Conservation (phyloP, 2,797 vertebrate species). For the Phataginus tricuspis region DNA sequence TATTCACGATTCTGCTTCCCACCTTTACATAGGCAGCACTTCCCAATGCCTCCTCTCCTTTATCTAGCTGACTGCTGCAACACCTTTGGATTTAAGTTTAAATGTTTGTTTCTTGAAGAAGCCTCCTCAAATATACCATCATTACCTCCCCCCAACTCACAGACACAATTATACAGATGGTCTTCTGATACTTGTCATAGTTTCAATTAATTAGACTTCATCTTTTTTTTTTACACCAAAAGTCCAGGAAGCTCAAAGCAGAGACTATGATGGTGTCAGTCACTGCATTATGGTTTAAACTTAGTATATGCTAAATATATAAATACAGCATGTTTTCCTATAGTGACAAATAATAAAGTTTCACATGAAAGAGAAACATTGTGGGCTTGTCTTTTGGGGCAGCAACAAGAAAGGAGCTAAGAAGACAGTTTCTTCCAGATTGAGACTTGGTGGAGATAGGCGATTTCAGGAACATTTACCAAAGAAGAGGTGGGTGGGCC, state of each 20-base stretch:
- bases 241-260: background rate
- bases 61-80: background rate
- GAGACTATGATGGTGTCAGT: background rate
- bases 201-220: constrained; percentile 12
- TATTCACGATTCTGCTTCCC: background rate
- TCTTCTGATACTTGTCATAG: background rate
- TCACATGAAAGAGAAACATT: background rate
- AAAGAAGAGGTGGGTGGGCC: background rate
- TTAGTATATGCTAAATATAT: background rate
- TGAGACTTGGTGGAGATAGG: background rate
- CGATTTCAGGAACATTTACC: background rate
- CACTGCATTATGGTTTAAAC: background rate
- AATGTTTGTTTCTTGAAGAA: background rate
- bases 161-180: background rate
- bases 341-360: background rate
- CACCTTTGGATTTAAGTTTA: background rate
- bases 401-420: background rate
- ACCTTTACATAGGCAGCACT: background rate
- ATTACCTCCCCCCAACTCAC: background rate
- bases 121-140: background rate
- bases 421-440: background rate
- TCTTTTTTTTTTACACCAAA: background rate
- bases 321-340: background rate
- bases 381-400: background rate
- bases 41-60: background rate